Conservation (phyloP, 2,113 vertebrate genomes). For the Salvelinus namaycush region DNA sequence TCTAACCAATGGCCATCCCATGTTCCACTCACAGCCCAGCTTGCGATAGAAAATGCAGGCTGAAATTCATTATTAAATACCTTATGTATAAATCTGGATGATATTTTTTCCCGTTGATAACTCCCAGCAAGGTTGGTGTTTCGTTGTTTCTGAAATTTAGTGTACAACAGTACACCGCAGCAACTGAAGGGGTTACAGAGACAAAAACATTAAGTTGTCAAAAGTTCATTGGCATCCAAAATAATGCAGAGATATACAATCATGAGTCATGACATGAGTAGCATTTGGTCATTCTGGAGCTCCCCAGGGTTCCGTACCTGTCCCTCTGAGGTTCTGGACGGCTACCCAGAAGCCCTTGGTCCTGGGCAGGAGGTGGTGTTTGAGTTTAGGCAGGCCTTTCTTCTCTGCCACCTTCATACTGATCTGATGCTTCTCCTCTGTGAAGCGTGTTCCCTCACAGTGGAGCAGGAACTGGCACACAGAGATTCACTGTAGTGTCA, state of each 20-base stretch:
- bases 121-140: constrained; percentile 85
- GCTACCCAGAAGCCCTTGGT: constrained; percentile 94
- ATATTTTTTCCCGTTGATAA: constrained; percentile 92
- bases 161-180: constrained; percentile 95
- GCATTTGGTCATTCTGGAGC: background rate
- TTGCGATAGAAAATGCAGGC: too few species aligned
- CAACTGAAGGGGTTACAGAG: constrained; percentile 77
- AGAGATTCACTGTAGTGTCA: constrained; percentile 16
- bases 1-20: too few species aligned
- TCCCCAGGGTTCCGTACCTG: constrained; percentile 67
- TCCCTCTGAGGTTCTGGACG: constrained; percentile 88
- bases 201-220: background rate
- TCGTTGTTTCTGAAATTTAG: constrained; percentile 96
- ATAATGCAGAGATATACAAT: background rate
- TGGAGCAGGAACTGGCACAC: constrained; percentile 87
- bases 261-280: too few species aligned
- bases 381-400: constrained; percentile 93
- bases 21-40: too few species aligned
- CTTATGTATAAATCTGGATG: constrained; percentile 92
- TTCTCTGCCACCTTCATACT: constrained; percentile 96
- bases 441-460: constrained; percentile 96
- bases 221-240: background rate
- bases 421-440: constrained; percentile 89
- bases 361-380: constrained; percentile 92
- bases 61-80: background rate